Base-by-base conservation (phyloP, 2,113 vertebrate species). In the Mormyrus lacerda region DNA sequence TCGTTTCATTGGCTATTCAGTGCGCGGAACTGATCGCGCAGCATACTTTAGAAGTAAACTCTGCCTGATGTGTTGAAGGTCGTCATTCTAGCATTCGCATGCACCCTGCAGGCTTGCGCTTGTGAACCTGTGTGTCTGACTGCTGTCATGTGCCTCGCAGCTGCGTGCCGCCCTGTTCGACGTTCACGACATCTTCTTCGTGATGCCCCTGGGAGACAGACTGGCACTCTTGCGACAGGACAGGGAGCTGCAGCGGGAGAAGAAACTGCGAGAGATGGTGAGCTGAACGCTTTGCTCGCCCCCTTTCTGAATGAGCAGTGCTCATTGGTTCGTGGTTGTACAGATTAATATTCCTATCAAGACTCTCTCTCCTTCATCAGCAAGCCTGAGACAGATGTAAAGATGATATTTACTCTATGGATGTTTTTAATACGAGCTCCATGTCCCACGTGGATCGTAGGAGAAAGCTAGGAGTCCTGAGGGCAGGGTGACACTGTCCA, bases 251-350 rank as follows among this genome's bases (percentile, higher is more conserved):
- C 96, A 96, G 6, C 96, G 96, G 39, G 98, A 99, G 93, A 97
- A 97, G 92, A 97, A 97, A 94, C 96, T 99, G 42, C 95, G 98
- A 92, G 97, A 98, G 87, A 96, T 98, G 97, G 98, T 99, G 95
- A 90, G 35, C 82, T 4, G 44, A 11, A 24, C 17, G 4, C 11
- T 31, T 15, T 11, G 31, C 17, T 35, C 8, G n/a, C n/a, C 69
- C 44, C 83, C 44, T 50, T 48, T 50, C 44, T 50, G 47, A 27
- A 27, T 44, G n/a, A 48, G 9, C 83, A 3, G 4, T n/a, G 21
- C 83, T 85, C n/a, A 85, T 85, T 47, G 83, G 24, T 1, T 47
- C 15, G n/a, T 48, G n/a, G 83, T 15, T 21, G 39, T 47, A 13
- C 61, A 13, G 61, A 69, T 27, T 69, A 13, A 69, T 31, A 31